Base-by-base conservation (phyloP, 2,113 vertebrate species). In the Acrocephalus arundinaceus region DNA sequence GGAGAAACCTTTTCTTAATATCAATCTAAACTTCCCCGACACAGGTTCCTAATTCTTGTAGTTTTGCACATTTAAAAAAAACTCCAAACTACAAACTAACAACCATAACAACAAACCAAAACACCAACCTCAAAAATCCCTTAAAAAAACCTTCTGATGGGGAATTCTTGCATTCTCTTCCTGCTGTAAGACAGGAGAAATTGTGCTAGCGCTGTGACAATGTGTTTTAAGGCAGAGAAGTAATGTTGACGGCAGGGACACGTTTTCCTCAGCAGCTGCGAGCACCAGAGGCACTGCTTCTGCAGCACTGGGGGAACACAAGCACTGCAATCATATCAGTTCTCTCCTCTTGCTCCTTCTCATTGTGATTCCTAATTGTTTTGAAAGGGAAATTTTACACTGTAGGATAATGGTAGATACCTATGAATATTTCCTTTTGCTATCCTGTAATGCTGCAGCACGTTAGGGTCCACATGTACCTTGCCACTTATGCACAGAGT, bases 241-340 rank as follows among this genome's bases (percentile, higher is more conserved):
- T 22, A 6, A 49, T 15, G 22, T 6, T 58, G 46, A 41, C n/a
- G 63, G 30, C 52, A 54, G 35, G 55, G 59, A 10, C 13, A 4
- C 4, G 4, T 90, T 73, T 39, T 46, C 23, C 58, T 76, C 21
- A 52, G 23, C 24, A 4, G 49, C n/a, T 71, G 79, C 84, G 77
- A 88, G 89, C 96, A 85, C 43, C 74, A 97, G 89, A 96, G 96
- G 92, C 79, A 79, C 71, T 97, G 85, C 76, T n/a, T 93, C 30
- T 93, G 79, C 94, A 85, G 66, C 85, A 39, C 70, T 46, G 1
- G 2, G 54, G 63, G 82, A 81, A 16, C 75, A 27, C 39, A 5
- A 57, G 39, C 54, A 31, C 6, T 18, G 25, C 9, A 9, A 37
- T 62, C 14, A 12, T 23, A 6, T 18, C 49, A 25, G 10, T 22